Base-by-base conservation (phyloP, 2,797 vertebrate species). In the Protosalanx chinensis region DNA sequence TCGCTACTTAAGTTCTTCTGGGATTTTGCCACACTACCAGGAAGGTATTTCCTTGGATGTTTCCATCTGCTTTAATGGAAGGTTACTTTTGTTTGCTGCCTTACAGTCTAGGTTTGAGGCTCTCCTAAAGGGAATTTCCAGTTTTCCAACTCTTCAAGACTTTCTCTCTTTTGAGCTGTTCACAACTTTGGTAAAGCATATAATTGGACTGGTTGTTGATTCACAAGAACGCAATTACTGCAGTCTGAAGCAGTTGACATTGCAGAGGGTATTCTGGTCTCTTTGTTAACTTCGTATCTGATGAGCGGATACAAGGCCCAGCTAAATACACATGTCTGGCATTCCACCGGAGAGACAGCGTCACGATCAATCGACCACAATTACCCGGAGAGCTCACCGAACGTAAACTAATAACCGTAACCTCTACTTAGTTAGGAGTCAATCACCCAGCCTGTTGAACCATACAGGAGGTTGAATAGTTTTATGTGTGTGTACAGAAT, bases 201-300 rank as follows among this genome's bases (percentile, higher is more conserved):
- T 27, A 59, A 2, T 12, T 7, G n/a, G 8, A 23, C n/a, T 12
- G 10, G 23, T 29, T 10, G 32, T 64, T 15, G 20, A 8, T 64
- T 32, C 13, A 6, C 16, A 33, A 63, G 61, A 63, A 63, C 32
- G 35, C 0, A 63, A 32, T 18, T 33, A 7, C 8, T n/a, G 33
- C 35, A 18, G 27, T 20, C 37, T 49, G 18, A 12, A 18, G 33
- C 23, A 13, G 41, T 5, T 49, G 64, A n/a, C 12, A 12, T 27
- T 18, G 37, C 37, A 49, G 64, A 16, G 20, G 64, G 29, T 65
- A 65, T 49, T 65, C 49, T 13, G 15, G 33, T 66, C 20, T 66
- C 64, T 23, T 66, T 13, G 5, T 63, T 18, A 29, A 18, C 10
- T 13, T 15, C 15, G 23, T 27, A 13, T 66, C 37, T 66, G 64